Evolutionary conservation across 2,797 vertebrate species (phyloP), one percentile per base, ranked within the genome.

Genomic region (Periparus ater): DNA sequence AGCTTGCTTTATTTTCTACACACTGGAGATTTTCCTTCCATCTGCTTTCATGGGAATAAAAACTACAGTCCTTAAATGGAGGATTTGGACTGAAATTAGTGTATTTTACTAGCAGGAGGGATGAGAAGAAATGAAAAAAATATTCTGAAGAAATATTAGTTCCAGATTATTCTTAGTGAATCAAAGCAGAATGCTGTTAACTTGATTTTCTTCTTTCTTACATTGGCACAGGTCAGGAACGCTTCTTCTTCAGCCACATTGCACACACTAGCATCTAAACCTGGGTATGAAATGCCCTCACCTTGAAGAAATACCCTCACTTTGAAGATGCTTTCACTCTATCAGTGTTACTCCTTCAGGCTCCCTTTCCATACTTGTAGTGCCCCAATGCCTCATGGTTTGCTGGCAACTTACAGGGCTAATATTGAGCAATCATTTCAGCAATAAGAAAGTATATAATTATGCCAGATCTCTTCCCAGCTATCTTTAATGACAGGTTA

Each of bases 1-100:
- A 85, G 38, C 44, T 93, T 85, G 72, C 79, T 91, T 86, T 86
- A 86, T 92, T 82, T 95, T 92, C 80, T 79, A 55, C 29, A 51
- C 34, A 34, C 48, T 67, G 58, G 38, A 84, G 73, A 58, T 92
- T 95, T 85, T 73, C 47, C 23, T 13, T 91, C 45, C 42, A 40
- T 74, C 66, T 86, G 29, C 57, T 95, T 93, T 71, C 79, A 76
- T 25, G 48, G 83, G 70, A 91, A 80, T 86, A 47, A 87, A 66
- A 88, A 34, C 48, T 73, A 40, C 48, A 68, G 55, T 38, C 47
- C n/a, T 80, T 89, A 91, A 80, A 78, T 3, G 4, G 23, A 62
- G 67, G 14, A 58, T 32, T 8, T 77, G 48, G 40, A 40, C 10
- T 55, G 65, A 81, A 89, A 60, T 27, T 26, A 45, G 20, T 86